Evolutionary conservation across 1,140 invertebrate genomes (phyloP).

Genomic region (Drosophila elegans): DNA sequence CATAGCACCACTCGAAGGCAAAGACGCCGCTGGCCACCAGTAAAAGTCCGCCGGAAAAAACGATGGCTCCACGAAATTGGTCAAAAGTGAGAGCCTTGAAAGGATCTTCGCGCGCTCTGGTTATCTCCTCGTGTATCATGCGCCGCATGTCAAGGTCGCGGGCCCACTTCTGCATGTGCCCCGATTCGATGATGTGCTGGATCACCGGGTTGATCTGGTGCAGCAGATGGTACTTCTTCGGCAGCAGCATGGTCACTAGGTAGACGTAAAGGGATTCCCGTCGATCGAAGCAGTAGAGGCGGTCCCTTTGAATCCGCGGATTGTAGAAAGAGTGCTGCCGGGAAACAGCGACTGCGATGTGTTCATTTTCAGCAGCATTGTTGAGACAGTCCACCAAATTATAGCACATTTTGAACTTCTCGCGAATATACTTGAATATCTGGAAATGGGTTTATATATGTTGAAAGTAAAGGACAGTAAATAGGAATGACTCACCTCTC

Average conservation of each 20-base stretch:
- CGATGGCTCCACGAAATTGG: constrained; percentile 66
- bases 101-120: constrained; percentile 51
- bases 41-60: constrained; percentile 48
- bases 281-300: constrained; percentile 73
- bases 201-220: constrained; percentile 77
- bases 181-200: constrained; percentile 79
- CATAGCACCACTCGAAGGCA: constrained; percentile 34
- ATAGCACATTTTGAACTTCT: constrained; percentile 78
- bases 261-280: constrained; percentile 76
- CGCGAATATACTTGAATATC: constrained; percentile 79
- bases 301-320: constrained; percentile 61
- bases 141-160: constrained; percentile 74
- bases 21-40: constrained; percentile 54
- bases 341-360: constrained; percentile 73
- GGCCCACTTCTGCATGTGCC: constrained; percentile 82
- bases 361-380: constrained; percentile 56
- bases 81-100: constrained; percentile 63
- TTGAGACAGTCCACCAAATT: constrained; percentile 79
- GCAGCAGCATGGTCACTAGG: constrained; percentile 74
- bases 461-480: background rate
- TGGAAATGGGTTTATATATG: background rate
- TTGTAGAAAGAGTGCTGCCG: constrained; percentile 79
- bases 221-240: constrained; percentile 75
- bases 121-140: constrained; percentile 68
- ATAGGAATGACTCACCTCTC: constrained; percentile 50